Conservation (phyloP, 2,888 invertebrate species). For the Taphrorychus bicolor region DNA sequence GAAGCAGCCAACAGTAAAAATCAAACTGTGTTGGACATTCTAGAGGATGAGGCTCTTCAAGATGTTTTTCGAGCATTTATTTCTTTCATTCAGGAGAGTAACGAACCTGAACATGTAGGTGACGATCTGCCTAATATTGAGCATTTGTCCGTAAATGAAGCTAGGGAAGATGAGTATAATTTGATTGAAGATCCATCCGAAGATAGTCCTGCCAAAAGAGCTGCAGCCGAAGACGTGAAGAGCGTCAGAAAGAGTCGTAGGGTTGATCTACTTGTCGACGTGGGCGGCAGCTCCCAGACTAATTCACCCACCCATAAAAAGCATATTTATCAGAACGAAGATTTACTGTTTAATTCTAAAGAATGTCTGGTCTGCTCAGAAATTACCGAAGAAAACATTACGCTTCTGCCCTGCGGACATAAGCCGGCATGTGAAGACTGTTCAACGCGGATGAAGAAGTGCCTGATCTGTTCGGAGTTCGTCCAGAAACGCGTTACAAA, state of each 20-base stretch:
- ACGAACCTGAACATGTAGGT: constrained; percentile 44
- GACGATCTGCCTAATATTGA: constrained; percentile 45
- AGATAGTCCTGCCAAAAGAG: constrained; percentile 52
- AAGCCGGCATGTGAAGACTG: constrained; percentile 78
- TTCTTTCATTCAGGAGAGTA: constrained; percentile 54
- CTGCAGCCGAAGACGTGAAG: constrained; percentile 52
- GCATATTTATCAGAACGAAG: constrained; percentile 54
- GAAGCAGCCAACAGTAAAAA: constrained; percentile 71
- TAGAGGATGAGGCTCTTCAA: constrained; percentile 63
- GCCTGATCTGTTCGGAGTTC: constrained; percentile 69
- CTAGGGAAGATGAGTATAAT: constrained; percentile 55
- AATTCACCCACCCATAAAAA: constrained; percentile 55
- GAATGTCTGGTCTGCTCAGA: constrained; percentile 79
- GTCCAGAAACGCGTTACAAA: constrained; percentile 66
- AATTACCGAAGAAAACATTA: constrained; percentile 66
- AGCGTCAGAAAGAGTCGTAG: constrained; percentile 51
- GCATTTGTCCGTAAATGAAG: constrained; percentile 49
- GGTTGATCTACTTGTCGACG: constrained; percentile 48
- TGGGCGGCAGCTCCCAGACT: constrained; percentile 54
- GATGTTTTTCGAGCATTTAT: constrained; percentile 64
- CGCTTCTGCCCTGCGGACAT: constrained; percentile 78
- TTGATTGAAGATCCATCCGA: constrained; percentile 51
- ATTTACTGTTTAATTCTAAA: constrained; percentile 57
- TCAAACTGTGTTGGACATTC: constrained; percentile 64
- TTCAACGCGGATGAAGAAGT: constrained; percentile 78